phyloP scores from a whole-genome alignment of 2,888 invertebrate genomes.

The Minunthozetes semirufus region DNA sequence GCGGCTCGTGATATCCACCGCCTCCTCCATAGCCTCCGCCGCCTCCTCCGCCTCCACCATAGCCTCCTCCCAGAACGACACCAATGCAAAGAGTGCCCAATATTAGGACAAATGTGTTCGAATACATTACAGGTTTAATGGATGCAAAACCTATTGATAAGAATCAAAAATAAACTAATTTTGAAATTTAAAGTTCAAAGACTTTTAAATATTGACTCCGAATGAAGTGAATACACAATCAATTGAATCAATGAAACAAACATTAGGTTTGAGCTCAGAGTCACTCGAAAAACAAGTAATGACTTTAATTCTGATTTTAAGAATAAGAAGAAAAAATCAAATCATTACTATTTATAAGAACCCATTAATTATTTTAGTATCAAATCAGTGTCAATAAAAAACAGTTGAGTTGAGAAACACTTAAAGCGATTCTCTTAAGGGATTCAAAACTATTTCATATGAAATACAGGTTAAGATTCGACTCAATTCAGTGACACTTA shows the following conservation, averaged over 20 bases:
- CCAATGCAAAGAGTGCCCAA: slow-evolving; percentile 31
- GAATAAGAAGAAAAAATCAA: slow-evolving; percentile 1
- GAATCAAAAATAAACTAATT: not conserved
- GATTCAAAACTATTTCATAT: slow-evolving; percentile 1
- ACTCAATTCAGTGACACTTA: not conserved
- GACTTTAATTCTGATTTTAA: slow-evolving; percentile 3
- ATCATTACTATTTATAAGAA: not conserved
- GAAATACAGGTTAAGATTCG: slow-evolving; percentile 8
- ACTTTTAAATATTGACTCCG: slow-evolving; percentile 4
- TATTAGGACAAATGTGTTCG: not conserved
- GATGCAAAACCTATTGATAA: not conserved
- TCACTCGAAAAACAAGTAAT: slow-evolving; percentile 1
- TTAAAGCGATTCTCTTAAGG: slow-evolving; percentile 2
- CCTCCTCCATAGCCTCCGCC: slow-evolving; percentile 9
- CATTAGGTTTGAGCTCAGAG: not conserved
- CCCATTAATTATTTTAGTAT: slow-evolving; percentile 13
- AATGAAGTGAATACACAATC: not conserved
- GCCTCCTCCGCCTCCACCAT: not conserved
- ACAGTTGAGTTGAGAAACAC: not conserved
- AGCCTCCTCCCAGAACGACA: slow-evolving; percentile 13
- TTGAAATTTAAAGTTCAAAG: slow-evolving; percentile 15
- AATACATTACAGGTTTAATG: slow-evolving; percentile 2
- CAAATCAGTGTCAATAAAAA: slow-evolving; percentile 18
- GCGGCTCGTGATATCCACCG: slow-evolving; percentile 38
- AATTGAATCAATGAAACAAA: not conserved